Base-by-base conservation (phyloP, 1,140 invertebrate genomes). In the Psix sp. region DNA sequence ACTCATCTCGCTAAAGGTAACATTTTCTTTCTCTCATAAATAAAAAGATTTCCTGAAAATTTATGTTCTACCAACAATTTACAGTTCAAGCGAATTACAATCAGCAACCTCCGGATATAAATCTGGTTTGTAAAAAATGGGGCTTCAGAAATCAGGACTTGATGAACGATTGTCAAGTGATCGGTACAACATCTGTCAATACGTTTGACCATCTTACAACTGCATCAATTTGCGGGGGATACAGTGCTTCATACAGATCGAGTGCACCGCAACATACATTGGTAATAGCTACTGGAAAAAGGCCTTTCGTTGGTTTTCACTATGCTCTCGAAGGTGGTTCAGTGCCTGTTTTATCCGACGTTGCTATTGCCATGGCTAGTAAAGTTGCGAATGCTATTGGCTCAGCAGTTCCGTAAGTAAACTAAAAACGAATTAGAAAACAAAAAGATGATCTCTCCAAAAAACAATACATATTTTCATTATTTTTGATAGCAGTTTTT, bases 291-390 rank as follows among this genome's bases (percentile, higher is more conserved):
- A 90, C 91, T n/a, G 96, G 96, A 1, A 88, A 90, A 20, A 91
- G 92, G 74, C 96, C 96, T 2, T 98, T 92, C 85, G 77, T 96
- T 68, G 95, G 93, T 9, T 96, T 96, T 85, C 95, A 96, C 86
- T 94, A 94, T 86, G 94, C 94, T 16, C 87, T 96, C 21, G 96
- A 98, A 91, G 95, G 95, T 68, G 90, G 92, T 51, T 88, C 90
- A 65, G 90, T 90, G 20, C 92, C 91, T 31, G 89, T 92, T 20
- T 89, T 95, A 36, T 92, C 91, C 62, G 94, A 98, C 86, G 94
- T 98, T 24, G 95, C 95, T 0, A 92, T 94, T 81, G 95, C 94
- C 60, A 93, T 98, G 59, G 95, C 95, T 11, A 93, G 91, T 72
- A 96, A 96, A 89, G 89, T 98, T 10, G 96, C 94, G 80, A 94